Evolutionary conservation across 2,113 vertebrate genomes (phyloP), one percentile per base, ranked within the genome.

Genomic region (Apteryx owenii): DNA sequence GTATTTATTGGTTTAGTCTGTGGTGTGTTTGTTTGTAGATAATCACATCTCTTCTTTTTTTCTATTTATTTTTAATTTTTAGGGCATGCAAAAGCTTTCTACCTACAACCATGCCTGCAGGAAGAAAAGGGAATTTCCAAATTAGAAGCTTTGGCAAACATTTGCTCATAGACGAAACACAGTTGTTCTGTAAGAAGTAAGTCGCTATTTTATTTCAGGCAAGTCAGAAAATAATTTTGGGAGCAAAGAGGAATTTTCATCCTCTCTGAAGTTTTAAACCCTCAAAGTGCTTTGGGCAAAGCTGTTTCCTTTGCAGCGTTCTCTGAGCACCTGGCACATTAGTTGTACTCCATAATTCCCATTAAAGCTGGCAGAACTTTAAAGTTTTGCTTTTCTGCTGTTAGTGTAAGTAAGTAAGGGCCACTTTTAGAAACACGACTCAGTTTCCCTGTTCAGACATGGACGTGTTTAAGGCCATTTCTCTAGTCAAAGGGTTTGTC

Each of bases 321-420:
- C 16, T 28, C 25, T 4, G 7, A 54, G 61, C n/a, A 53, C 33
- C 4, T 18, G 48, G 36, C 33, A 0, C 25, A 7, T 46, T 6
- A 3, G 0, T 58, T 11, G 23, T 5, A 0, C 13, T 10, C 40
- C 7, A 1, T 10, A 9, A 13, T 6, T 5, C 9, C 33, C 0
- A 10, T 2, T 2, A 46, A 65, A 40, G 17, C 22, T 28, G 15
- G 5, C 64, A 50, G 64, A 53, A 76, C 65, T 12, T 29, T 0
- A 0, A 31, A 61, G 29, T 12, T 2, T 4, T 64, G 7, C 2
- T n/a, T 84, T 92, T 58, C 48, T 26, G 38, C 7, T 8, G 4
- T n/a, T 44, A 28, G n/a, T 12, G 38, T 5, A 22, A 72, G 42
- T 5, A 22, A 72, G 31, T 40, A 46, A 46, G 14, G 44, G 8